phyloP scores from a whole-genome alignment of 2,113 vertebrate genomes.

The Anhinga rufa region DNA sequence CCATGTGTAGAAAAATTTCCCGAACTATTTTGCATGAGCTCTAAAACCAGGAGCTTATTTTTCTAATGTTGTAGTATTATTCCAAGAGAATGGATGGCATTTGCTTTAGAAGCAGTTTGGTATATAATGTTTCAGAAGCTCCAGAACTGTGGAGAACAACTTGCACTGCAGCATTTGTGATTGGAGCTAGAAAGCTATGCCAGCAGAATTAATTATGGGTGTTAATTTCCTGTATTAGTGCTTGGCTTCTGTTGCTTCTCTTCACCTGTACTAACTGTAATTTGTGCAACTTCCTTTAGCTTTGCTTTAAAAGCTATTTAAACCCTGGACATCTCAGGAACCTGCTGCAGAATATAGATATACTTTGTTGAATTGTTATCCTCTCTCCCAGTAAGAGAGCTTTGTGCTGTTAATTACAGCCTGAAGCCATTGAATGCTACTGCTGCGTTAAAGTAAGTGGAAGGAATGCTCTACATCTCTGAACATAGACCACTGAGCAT shows the following conservation, averaged over 20 bases:
- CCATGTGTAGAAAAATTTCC: neutral
- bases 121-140: neutral
- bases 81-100: neutral
- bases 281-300: conserved; percentile 28
- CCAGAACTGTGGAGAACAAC: neutral
- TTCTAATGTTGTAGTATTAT: neutral
- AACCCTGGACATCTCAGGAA: neutral
- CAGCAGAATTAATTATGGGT: conserved; percentile 25
- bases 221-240: conserved; percentile 43
- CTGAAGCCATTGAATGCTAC: conserved; percentile 40
- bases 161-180: neutral
- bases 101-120: neutral
- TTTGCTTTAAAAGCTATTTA: conserved; percentile 44
- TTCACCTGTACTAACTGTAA: conserved; percentile 27
- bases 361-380: conserved; percentile 44
- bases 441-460: conserved; percentile 56
- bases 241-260: conserved; percentile 19
- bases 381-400: conserved; percentile 51
- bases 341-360: conserved; percentile 47
- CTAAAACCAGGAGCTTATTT: neutral
- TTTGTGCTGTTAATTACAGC: conserved; percentile 65
- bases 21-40: neutral
- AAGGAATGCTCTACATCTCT: conserved; percentile 15
- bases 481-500: conserved; percentile 12
- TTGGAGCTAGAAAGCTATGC: neutral